A percentile compares a stretch with the other conserved stretches of the same genome.
phyloP scores from a whole-genome alignment of 2,797 vertebrate species.

The Streptopelia turtur region DNA sequence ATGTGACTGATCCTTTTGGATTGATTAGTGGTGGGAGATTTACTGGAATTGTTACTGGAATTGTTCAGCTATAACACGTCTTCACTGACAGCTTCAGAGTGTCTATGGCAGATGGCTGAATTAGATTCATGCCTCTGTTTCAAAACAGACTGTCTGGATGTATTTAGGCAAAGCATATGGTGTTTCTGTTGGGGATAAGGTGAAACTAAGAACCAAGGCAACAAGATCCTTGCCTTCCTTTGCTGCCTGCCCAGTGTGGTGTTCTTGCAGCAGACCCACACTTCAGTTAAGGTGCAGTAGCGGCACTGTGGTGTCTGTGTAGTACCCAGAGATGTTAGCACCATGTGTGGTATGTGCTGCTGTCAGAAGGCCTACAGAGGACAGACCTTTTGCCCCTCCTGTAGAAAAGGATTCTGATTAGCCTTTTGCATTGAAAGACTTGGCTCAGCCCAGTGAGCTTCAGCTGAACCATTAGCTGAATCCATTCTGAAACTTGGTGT shows the following conservation, averaged over 20 bases:
- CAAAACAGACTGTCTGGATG: background rate
- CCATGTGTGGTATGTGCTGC: background rate
- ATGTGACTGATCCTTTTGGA: background rate
- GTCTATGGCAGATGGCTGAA: background rate
- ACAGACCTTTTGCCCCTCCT: background rate
- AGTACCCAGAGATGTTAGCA: background rate
- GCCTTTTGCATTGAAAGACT: background rate
- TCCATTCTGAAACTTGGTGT: background rate
- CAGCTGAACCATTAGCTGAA: background rate
- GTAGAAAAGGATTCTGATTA: background rate
- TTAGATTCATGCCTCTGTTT: background rate
- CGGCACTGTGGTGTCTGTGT: background rate
- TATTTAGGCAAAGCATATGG: background rate
- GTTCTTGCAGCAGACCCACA: fast-evolving
- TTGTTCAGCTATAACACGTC: background rate
- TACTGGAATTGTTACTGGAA: background rate
- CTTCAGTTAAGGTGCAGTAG: background rate
- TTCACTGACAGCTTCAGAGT: background rate
- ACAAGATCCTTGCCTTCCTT: background rate
- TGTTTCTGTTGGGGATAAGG: background rate
- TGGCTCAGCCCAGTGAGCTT: background rate
- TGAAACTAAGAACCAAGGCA: background rate
- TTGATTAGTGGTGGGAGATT: background rate
- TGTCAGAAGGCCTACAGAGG: background rate
- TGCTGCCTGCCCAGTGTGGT: background rate